Evolutionary conservation across 2,113 vertebrate genomes (phyloP), one percentile per base, ranked within the genome.

Genomic region (Crotalus viridis): DNA sequence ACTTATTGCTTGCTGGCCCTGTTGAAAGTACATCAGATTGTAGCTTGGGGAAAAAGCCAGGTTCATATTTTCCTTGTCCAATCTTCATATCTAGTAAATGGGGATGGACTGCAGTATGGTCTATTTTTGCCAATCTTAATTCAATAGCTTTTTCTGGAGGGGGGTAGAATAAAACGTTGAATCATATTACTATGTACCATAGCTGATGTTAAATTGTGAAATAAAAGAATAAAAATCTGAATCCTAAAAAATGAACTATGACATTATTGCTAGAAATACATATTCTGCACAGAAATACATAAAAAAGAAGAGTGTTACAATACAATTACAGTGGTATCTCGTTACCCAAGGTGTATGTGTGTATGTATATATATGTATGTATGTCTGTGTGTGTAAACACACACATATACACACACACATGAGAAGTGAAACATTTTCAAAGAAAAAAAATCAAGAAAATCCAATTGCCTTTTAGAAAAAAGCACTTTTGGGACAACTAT

Each of bases 31-130:
- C 99, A 19, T 99, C 99, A 51, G 98, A 98, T 96, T 99, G 99
- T 90, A 99, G 98, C 43, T 98, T 98, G 54, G 99, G 99, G 96
- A 99, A 99, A 97, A 99, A 99, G 90, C 99, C 99, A 26, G 98
- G 99, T 95, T 99, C 99, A 0, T 99, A 99, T 92, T 99, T 99
- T 3, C 99, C 99, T 97, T 99, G 99, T 85, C 99, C 99, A 43
- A 99, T 99, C 98, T 99, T 99, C 99, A 99, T 99, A 96, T 99
- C 99, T 97, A 99, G 97, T 93, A 99, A 98, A 96, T 99, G 99
- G 10, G 99, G 99, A 91, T 99, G 99, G 94, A 99, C 97, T 12
- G 99, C 99, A 26, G 98, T 99, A 97, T 99, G 99, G 96, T 99
- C 99, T 55, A 99, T 99, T 98, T 99, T 99, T 91, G 98, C 95